Evolutionary conservation across 2,797 vertebrate species (phyloP), one percentile per base, ranked within the genome.

Genomic region (Hoplostethus atlanticus): DNA sequence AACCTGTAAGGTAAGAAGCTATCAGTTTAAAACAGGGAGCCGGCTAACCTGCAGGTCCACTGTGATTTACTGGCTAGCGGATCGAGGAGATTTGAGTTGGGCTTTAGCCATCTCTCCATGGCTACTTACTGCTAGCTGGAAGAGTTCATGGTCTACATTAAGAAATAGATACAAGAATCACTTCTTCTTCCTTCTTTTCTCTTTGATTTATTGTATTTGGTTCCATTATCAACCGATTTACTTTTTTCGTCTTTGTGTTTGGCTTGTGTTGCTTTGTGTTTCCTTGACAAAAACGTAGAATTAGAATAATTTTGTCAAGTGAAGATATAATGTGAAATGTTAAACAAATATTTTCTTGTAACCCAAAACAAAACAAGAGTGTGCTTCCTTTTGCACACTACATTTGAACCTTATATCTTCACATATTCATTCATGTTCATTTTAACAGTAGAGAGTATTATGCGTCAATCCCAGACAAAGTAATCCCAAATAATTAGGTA

Each of bases 1-100:
- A 81, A 46, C 38, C 16, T 68, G 36, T 46, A 73, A 85, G 89
- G 89, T 90, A 89, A 91, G 90, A 38, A 74, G 28, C 40, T 60
- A 52, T 10, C 55, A 16, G n/a, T 36, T 17, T 44, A 42, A 17
- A 46, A 16, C 1, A 30, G 38, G n/a, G 5, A 36, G 16, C 10
- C 59, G 36, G 11, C 6, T 46, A 16, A 52, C 17, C 36, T 40
- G 28, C 30, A 44, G 4, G 13, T 74, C 62, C 60, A 34, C 62
- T 38, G 31, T 70, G 48, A 6, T 77, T 76, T 62, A 36, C 13
- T 61, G 21, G 58, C 42, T 47, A 31, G 31, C 61, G 67, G 81
- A 86, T 79, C 36, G 40, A 54, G 42, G 50, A 69, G 82, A 79
- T 89, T 74, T 59, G 54, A 63, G 51, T 64, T 80, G 57, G 71